Percentiles rank a stretch among this genome's conserved stretches.
These are phyloP conservation scores for Gortyna flavago DNA, from an alignment of 2,888 invertebrate genomes.

Conservation along the genomic window DNA sequence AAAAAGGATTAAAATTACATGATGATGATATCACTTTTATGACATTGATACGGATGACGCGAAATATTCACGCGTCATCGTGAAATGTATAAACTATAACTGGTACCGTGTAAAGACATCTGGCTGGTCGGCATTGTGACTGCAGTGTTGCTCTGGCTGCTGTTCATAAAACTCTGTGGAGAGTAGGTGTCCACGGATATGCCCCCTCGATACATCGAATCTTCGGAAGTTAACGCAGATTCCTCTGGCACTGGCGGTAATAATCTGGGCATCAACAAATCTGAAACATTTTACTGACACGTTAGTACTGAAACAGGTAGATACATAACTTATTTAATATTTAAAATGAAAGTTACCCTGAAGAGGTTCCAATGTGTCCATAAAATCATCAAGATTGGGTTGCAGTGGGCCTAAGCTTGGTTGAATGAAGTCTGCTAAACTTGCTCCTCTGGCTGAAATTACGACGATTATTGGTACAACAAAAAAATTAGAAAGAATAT, in stretches of 20 bases:
- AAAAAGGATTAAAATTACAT: background rate
- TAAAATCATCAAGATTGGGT: slow-evolving; percentile 98
- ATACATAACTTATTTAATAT: background rate
- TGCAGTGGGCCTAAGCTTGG: slow-evolving; percentile 99
- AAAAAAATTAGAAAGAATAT: too few relatives aligned
- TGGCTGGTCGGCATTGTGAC: slow-evolving; percentile 86
- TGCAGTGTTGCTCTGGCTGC: slow-evolving; percentile 73
- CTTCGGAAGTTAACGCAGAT: slow-evolving; percentile 86
- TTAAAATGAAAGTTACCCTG: slow-evolving; percentile 91
- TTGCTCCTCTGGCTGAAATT: slow-evolving; percentile 94
- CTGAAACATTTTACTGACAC: slow-evolving; percentile 68
- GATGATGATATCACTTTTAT: background rate
- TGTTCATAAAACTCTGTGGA: slow-evolving; percentile 77
- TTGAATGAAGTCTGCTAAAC: slow-evolving; percentile 98
- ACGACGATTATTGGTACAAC: background rate
- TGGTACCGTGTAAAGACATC: slow-evolving; percentile 85
- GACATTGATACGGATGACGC: slow-evolving; percentile 25
- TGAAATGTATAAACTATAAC: slow-evolving; percentile 9
- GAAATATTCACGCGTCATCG: background rate
- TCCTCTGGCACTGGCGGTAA: slow-evolving; percentile 91
- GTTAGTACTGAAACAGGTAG: slow-evolving; percentile 8
- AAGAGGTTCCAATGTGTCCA: slow-evolving; percentile 96
- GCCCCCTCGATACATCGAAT: slow-evolving; percentile 85
- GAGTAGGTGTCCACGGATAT: slow-evolving; percentile 86
- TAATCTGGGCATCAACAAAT: slow-evolving; percentile 83